Conservation (phyloP, 2,113 vertebrate genomes). For the Vireo altiloquus region DNA sequence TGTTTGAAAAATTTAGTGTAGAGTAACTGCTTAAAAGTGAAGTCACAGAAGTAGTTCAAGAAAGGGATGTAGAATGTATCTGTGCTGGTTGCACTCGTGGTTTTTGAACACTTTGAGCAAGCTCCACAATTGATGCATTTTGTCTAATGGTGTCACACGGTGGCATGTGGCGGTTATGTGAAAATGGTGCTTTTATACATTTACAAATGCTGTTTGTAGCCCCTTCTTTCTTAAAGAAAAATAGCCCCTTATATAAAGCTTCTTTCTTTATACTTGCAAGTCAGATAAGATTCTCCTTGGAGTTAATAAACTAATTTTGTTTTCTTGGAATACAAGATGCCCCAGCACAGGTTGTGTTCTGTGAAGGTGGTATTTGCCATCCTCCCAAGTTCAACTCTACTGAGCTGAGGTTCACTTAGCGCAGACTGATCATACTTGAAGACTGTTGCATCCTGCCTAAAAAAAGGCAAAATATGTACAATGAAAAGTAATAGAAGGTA, state of each 20-base stretch:
- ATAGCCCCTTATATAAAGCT: too few relatives aligned
- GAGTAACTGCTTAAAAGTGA: constrained; percentile 8
- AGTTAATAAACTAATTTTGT: background rate
- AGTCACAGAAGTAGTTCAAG: background rate
- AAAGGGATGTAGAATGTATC: background rate
- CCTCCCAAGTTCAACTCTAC: background rate
- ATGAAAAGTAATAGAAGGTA: background rate
- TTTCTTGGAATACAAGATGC: background rate
- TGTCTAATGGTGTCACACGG: rapidly evolving
- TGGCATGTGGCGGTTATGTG: background rate
- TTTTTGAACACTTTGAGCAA: background rate
- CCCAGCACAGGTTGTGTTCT: background rate
- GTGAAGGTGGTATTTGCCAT: constrained; percentile 29
- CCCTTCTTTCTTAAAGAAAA: too few relatives aligned
- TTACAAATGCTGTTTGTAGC: background rate
- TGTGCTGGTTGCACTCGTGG: background rate
- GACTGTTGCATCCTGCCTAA: background rate
- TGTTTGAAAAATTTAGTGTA: too few relatives aligned
- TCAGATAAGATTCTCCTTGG: background rate
- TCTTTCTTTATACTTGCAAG: background rate
- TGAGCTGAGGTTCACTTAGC: background rate
- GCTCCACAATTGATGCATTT: background rate
- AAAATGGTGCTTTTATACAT: background rate
- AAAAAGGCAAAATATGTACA: background rate
- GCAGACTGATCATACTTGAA: background rate